Percentiles rank a stretch among this genome's conserved stretches.
Evolutionary conservation across 2,888 invertebrate genomes (phyloP).

Genomic region (Prosapia bicincta): DNA sequence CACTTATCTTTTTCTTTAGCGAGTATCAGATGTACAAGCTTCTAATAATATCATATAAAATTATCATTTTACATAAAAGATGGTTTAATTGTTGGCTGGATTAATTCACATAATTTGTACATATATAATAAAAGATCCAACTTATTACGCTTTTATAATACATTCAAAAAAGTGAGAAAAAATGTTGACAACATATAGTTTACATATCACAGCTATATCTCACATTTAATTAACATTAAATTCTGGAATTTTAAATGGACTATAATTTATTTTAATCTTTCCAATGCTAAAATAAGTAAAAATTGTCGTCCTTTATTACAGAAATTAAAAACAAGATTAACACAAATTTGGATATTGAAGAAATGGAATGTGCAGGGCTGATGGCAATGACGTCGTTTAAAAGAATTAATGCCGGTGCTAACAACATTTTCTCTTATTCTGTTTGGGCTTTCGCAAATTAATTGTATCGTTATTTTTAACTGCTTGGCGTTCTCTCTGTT

Average conservation of each 20-base stretch:
- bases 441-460: slow-evolving; percentile 58
- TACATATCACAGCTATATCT: background rate
- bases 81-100: background rate
- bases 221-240: background rate
- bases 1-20: background rate
- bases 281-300: background rate
- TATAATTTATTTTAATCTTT: background rate
- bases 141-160: background rate
- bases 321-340: background rate
- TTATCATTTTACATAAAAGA: background rate
- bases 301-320: background rate
- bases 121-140: background rate
- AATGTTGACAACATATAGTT: background rate
- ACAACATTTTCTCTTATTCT: slow-evolving; percentile 44
- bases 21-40: background rate
- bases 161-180: background rate
- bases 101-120: background rate
- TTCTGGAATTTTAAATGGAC: background rate
- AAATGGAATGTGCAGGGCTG: background rate
- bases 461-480: slow-evolving; percentile 64
- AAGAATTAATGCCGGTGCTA: slow-evolving; percentile 33
- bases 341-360: background rate
- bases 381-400: background rate
- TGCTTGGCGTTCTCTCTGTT: slow-evolving; percentile 71
- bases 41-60: background rate